phyloP scores from a whole-genome alignment of 1,140 invertebrate genomes.

The Drosophila subpulchrella region DNA sequence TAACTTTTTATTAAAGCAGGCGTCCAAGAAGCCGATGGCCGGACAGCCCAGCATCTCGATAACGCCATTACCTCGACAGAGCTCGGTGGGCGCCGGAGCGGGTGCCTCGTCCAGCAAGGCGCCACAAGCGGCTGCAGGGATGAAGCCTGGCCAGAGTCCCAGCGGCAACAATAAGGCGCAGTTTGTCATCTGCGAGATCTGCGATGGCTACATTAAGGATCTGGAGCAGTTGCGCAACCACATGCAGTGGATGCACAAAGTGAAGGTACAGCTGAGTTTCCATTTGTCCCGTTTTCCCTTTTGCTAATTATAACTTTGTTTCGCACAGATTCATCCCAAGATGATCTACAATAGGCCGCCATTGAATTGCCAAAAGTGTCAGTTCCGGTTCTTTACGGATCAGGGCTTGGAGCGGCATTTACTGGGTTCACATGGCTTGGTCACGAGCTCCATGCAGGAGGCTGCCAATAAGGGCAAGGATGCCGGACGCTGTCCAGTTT shows the following conservation, averaged over 20 bases:
- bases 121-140: constrained; percentile 84
- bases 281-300: background rate
- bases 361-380: constrained; percentile 97
- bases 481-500: constrained; percentile 96
- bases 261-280: constrained; percentile 86
- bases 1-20: constrained; percentile 36
- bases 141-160: constrained; percentile 85
- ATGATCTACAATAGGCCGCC: constrained; percentile 98
- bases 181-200: constrained; percentile 97
- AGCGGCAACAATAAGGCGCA: constrained; percentile 88
- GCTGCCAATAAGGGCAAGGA: constrained; percentile 97
- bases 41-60: constrained; percentile 95
- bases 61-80: constrained; percentile 92
- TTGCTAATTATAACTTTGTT: constrained; percentile 1
- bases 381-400: constrained; percentile 91
- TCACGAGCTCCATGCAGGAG: constrained; percentile 98
- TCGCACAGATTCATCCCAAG: constrained; percentile 92
- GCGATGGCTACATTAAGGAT: constrained; percentile 97
- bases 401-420: constrained; percentile 96
- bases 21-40: constrained; percentile 85
- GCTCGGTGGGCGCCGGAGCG: constrained; percentile 75
- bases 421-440: constrained; percentile 95
- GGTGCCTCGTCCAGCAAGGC: constrained; percentile 85
- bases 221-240: constrained; percentile 96
- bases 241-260: constrained; percentile 98